A percentile compares a stretch with the other conserved stretches of the same genome.
These are phyloP conservation scores for Acanthisitta chloris DNA, from an alignment of 2,113 vertebrate genomes.

Conservation along the genomic window DNA sequence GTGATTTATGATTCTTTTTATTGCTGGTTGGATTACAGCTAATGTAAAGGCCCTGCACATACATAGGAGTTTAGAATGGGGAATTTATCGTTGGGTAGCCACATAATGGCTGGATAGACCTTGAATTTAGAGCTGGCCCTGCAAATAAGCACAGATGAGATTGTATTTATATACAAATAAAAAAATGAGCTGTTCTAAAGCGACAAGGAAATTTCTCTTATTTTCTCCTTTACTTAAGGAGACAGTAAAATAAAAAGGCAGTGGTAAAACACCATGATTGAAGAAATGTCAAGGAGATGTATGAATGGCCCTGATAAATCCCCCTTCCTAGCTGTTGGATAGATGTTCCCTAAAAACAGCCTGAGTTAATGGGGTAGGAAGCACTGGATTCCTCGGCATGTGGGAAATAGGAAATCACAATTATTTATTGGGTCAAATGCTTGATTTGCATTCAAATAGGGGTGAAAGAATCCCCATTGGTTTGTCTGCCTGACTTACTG, in stretches of 20 bases:
- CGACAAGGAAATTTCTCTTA: background rate
- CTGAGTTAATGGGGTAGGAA: background rate
- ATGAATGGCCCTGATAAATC: background rate
- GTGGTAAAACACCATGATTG: background rate
- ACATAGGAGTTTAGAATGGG: background rate
- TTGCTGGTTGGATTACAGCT: background rate
- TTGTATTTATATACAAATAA: background rate
- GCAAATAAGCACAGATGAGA: background rate
- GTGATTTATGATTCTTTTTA: background rate
- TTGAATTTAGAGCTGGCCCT: background rate
- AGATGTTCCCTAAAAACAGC: background rate
- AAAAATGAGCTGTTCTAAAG: background rate
- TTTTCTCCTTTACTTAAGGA: background rate
- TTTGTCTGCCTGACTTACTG: background rate
- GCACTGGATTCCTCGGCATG: background rate
- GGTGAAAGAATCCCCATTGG: background rate
- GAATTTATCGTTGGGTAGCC: background rate
- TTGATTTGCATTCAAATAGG: constrained; percentile 23
- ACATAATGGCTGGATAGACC: background rate
- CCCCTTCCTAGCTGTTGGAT: background rate
- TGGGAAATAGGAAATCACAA: background rate
- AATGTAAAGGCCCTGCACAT: background rate
- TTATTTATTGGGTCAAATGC: background rate
- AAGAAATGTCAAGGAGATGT: background rate
- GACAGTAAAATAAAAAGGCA: background rate